Evolutionary conservation across 2,888 invertebrate genomes (phyloP), one percentile per base, ranked within the genome.

Genomic region (Leptinotarsa haldemani): DNA sequence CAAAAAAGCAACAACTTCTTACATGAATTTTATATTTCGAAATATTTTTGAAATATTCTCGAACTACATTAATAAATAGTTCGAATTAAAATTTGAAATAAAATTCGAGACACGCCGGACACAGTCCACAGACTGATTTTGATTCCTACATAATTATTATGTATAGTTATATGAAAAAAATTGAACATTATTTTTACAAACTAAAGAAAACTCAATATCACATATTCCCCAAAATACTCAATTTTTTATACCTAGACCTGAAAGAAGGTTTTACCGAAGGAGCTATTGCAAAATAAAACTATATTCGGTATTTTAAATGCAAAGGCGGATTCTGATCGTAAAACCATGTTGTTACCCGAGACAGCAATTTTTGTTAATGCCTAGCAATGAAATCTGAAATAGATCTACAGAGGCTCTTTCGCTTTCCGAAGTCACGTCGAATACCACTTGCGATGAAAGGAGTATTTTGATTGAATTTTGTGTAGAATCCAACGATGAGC

Each of bases 381-480:
- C 61, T 22, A 20, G 12, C 25, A 61, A 61, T 61, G 61, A 61
- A 30, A 61, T 30, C 13, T 5, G 61, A 40, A 22, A 56, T 56
- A 13, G 13, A 56, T 56, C 12, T 15, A 56, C 56, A 18, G 1
- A 16, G 61, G 25, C n/a, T 61, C 40, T 7, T 13, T 12, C 61
- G n/a, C 61, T 25, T 16, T 30, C 9, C 15, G 15, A 30, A 16
- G 16, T 61, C 30, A 69, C 64, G 30, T 69, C 22, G 50, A 63
- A 69, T n/a, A 47, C 25, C 61, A 16, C 12, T 30, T 22, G 20
- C 64, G 30, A 40, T 61, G 63, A 69, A 63, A 69, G 50, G 25
- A 65, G 48, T 40, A 61, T 64, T 65, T 50, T 70, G 70, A 70
- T 70, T 61, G 53, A 70, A 53, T 70, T 61, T 40, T 12, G 46